A percentile compares a stretch with the other conserved stretches of the same genome.
These are phyloP conservation scores for Tillus elongatus DNA, from an alignment of 2,888 invertebrate species.

Conservation along the genomic window DNA sequence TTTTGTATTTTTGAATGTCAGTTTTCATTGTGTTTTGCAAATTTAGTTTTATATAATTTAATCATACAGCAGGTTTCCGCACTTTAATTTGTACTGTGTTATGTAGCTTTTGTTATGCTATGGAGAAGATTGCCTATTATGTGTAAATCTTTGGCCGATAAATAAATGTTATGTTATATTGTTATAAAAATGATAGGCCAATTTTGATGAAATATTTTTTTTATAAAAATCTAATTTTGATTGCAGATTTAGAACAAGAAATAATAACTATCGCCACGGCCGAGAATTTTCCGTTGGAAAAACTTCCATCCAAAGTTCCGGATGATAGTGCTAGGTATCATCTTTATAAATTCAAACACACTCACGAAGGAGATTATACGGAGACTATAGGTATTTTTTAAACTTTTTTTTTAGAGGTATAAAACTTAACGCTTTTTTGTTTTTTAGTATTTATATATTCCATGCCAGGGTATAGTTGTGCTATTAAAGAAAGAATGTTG, in stretches of 20 bases:
- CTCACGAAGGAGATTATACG: constrained; percentile 83
- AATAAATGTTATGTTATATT: too few relatives aligned
- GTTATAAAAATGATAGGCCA: too few relatives aligned
- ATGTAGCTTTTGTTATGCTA: too few relatives aligned
- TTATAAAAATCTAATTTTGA: too few relatives aligned
- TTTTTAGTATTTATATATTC: constrained; percentile 92
- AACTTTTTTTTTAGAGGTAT: constrained; percentile 8
- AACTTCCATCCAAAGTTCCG: constrained; percentile 73
- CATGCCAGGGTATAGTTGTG: constrained; percentile 93
- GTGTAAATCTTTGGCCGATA: too few relatives aligned
- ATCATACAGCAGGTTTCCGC: too few relatives aligned
- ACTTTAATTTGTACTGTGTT: too few relatives aligned
- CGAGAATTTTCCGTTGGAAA: constrained; percentile 55
- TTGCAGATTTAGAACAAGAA: constrained; percentile 74
- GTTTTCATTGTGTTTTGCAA: too few relatives aligned
- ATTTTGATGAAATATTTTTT: too few relatives aligned
- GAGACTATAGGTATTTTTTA: constrained; percentile 62
- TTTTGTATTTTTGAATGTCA: too few relatives aligned
- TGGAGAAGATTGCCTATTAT: too few relatives aligned
- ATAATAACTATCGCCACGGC: constrained; percentile 74
- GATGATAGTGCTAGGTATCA: constrained; percentile 84
- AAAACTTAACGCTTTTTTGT: constrained; percentile 11
- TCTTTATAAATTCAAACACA: constrained; percentile 82
- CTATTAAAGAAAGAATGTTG: constrained; percentile 96
- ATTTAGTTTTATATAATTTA: too few relatives aligned